Percentiles rank a stretch among this genome's conserved stretches.
Conservation (phyloP, 23 tunicate species). For the Oikopleura dioica region DNA sequence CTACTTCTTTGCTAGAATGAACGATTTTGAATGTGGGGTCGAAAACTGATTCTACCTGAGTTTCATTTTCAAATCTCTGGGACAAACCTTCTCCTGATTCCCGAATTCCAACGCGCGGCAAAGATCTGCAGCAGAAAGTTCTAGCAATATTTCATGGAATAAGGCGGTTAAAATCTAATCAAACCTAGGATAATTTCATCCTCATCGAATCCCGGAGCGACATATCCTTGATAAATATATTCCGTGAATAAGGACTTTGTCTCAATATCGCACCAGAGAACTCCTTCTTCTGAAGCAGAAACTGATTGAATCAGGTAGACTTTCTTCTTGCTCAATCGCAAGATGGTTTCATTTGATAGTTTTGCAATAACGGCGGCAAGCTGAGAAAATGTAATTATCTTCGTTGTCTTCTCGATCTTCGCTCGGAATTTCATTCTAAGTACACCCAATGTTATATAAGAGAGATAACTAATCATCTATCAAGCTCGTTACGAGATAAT, state of each 20-base stretch:
- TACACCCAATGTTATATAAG: background rate
- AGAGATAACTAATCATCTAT: background rate
- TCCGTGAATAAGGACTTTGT: background rate
- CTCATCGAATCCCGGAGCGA: background rate
- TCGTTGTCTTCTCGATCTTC: background rate
- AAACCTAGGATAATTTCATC: slow-evolving; percentile 1
- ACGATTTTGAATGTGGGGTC: background rate
- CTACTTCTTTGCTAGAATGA: background rate
- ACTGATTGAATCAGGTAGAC: background rate
- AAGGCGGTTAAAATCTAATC: too few relatives aligned
- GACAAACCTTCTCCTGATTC: background rate
- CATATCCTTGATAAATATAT: background rate
- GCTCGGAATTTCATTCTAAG: background rate
- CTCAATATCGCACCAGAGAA: slow-evolving; percentile 2
- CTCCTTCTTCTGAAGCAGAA: background rate
- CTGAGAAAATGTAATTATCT: background rate
- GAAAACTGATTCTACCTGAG: background rate
- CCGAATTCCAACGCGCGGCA: background rate
- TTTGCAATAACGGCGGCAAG: background rate
- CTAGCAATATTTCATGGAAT: background rate
- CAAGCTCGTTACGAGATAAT: background rate
- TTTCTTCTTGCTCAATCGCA: background rate
- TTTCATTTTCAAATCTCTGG: background rate
- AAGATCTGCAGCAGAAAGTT: background rate
- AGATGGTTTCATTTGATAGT: background rate